These are phyloP conservation scores for Abramis brama DNA, from an alignment of 2,113 vertebrate species.

Conservation along the genomic window DNA sequence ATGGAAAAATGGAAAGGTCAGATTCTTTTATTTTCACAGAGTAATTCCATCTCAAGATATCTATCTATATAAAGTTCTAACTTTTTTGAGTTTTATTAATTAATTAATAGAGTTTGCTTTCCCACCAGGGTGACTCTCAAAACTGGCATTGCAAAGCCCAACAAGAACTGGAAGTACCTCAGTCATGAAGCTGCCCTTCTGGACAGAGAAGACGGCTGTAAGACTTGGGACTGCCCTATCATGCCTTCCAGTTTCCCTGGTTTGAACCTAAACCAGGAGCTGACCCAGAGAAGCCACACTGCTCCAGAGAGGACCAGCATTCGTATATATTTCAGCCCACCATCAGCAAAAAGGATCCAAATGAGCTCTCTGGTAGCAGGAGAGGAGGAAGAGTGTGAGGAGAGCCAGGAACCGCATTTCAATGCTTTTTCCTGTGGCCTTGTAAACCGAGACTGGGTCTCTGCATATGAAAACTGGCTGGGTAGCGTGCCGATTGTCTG, in stretches of 20 bases:
- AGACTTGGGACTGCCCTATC: conserved; percentile 83
- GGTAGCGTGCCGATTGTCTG: conserved; percentile 80
- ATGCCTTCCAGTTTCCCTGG: conserved; percentile 75
- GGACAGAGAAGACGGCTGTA: conserved; percentile 71
- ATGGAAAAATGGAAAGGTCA: conserved; percentile 83
- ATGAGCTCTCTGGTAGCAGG: conserved; percentile 62
- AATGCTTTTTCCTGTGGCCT: background rate
- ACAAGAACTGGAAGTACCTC: conserved; percentile 78
- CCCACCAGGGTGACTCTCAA: conserved; percentile 75
- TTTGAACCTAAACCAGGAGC: conserved; percentile 77
- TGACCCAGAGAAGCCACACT: conserved; percentile 87
- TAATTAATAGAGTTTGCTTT: background rate
- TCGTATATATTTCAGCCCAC: conserved; percentile 95
- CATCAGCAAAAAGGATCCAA: conserved; percentile 80
- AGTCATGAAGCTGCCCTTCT: conserved; percentile 76
- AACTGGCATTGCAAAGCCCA: conserved; percentile 78
- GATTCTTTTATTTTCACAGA: conserved; percentile 35
- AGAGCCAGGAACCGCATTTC: conserved; percentile 17
- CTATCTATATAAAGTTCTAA: background rate
- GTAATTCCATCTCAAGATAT: background rate
- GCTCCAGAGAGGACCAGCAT: conserved; percentile 88
- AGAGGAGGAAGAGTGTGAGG: conserved; percentile 6
- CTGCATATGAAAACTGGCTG: conserved; percentile 77
- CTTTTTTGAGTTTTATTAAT: background rate
- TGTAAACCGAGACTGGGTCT: conserved; percentile 53